Evolutionary conservation across 1,140 invertebrate species (phyloP), one percentile per base, ranked within the genome.

Genomic region (Achroia grisella): DNA sequence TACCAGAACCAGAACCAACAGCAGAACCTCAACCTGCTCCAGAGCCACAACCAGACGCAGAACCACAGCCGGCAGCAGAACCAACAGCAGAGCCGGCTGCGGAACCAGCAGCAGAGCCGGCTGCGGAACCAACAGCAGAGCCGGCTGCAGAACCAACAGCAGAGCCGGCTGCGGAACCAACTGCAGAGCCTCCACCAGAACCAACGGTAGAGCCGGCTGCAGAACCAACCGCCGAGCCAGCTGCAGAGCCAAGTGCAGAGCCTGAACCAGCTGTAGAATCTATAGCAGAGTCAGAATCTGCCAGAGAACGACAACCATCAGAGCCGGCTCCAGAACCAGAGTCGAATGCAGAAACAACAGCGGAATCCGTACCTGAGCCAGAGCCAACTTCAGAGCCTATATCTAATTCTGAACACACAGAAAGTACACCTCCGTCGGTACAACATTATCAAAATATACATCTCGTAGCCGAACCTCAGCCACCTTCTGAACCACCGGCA

Each of bases 131-230:
- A 62, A 40, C 49, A 8, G 28, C 66, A 23, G 61, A 68, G 66
- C 46, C 66, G 9, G 36, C 52, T 10, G 10, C 63, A 10, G 60
- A 66, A 55, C 64, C 63, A 12, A 36, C 58, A 39, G 49, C 31
- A 9, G 57, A 76, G 47, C 48, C 76, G 13, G 44, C 54, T 43
- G 43, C 64, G 4, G 55, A 68, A 67, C 44, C 71, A 5, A 59
- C 60, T 62, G 34, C 72, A 5, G 58, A 62, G 43, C 54, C 51
- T 39, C 35, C 45, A 8, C 11, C 29, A 23, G 17, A 23, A 32
- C 4, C 34, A 34, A 55, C 33, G 8, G 8, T 46, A 10, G 14
- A 44, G 43, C 42, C 48, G 10, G 28, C 17, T 12, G 8, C 42
- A 32, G 58, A 59, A 40, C 51, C 56, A 32, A 41, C 42, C 33